A percentile compares a stretch with the other conserved stretches of the same genome.
Conservation (phyloP, 2,888 invertebrate species). For the Ectropis crepuscularia region DNA sequence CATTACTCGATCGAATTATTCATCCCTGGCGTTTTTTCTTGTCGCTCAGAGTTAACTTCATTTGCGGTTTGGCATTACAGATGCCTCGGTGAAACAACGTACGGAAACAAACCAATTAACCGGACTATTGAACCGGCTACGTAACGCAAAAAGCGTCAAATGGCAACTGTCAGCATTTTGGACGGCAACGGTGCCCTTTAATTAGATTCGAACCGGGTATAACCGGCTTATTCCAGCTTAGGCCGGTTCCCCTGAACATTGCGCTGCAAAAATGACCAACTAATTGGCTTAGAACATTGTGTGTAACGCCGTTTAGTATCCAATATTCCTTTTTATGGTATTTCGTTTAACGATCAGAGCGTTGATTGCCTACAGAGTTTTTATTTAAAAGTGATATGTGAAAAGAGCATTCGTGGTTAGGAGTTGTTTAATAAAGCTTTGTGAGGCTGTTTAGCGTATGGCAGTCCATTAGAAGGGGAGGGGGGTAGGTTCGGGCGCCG, state of each 20-base stretch:
- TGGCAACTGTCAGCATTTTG: conserved; percentile 78
- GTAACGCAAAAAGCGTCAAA: conserved; percentile 69
- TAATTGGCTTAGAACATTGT: conserved; percentile 82
- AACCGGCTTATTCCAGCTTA: conserved; percentile 82
- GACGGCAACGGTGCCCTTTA: conserved; percentile 77
- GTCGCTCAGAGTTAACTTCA: conserved; percentile 48
- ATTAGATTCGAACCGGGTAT: conserved; percentile 81
- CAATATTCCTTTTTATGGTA: conserved; percentile 73
- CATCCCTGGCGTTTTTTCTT: conserved; percentile 62
- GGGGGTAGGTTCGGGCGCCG: conserved; percentile 48
- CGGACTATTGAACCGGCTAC: conserved; percentile 62
- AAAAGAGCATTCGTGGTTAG: conserved; percentile 30
- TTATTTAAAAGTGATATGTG: conserved; percentile 24
- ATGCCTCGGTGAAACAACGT: conserved; percentile 48
- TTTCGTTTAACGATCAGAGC: conserved; percentile 58
- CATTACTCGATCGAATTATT: conserved; percentile 80
- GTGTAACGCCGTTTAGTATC: conserved; percentile 76
- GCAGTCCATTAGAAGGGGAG: conserved; percentile 51
- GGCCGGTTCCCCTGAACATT: conserved; percentile 69
- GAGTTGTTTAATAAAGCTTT: conserved; percentile 43
- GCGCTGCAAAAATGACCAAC: conserved; percentile 81
- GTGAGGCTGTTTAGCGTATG: conserved; percentile 43
- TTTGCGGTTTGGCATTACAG: conserved; percentile 44
- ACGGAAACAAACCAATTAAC: conserved; percentile 72
- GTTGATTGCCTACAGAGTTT: conserved; percentile 36